Evolutionary conservation across 2,113 vertebrate species (phyloP), one percentile per base, ranked within the genome.

Genomic region (Microcebus ravelobensis): DNA sequence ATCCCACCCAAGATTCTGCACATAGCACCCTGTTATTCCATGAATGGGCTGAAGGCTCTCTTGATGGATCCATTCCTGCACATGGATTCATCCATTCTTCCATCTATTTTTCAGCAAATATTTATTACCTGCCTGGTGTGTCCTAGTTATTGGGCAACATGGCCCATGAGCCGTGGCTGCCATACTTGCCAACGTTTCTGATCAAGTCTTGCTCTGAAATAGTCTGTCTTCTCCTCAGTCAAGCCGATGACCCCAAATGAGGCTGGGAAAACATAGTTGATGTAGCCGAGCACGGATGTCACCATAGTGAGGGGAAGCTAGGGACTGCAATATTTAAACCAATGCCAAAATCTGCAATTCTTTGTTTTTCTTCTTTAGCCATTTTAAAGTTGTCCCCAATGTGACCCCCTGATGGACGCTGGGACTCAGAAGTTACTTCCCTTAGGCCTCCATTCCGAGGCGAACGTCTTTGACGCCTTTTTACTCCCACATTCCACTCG

Each of bases 101-200:
- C 57, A 59, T 52, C 59, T 68, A 0, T 83, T 21, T 39, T 52
- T 45, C 23, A 68, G 1, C 57, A 80, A 31, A 14, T 61, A n/a
- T 39, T 57, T 77, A 68, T 8, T 6, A 13, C 36, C 17, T 23
- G 7, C 21, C 18, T 31, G n/a, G 36, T 25, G 11, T 1, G 2
- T 10, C 15, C 59, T n/a, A 3, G 68, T 70, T 61, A 9, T 12
- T 39, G 61, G 42, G 31, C 23, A 36, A 48, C 0, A 15, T 55
- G 23, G 42, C 8, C 6, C 23, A 0, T 11, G 36, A 23, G 45
- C 45, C 1, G 2, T 11, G 57, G n/a, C 2, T 0, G 55, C 39
- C 3, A 9, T 0, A 0, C 42, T 55, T 12, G 42, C 34, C 61
- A 23, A 8, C n/a, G 21, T 45, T 82, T 39, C 45, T 87, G 67